phyloP scores from a whole-genome alignment of 1,140 invertebrate genomes.

The Saccostrea glomerata region DNA sequence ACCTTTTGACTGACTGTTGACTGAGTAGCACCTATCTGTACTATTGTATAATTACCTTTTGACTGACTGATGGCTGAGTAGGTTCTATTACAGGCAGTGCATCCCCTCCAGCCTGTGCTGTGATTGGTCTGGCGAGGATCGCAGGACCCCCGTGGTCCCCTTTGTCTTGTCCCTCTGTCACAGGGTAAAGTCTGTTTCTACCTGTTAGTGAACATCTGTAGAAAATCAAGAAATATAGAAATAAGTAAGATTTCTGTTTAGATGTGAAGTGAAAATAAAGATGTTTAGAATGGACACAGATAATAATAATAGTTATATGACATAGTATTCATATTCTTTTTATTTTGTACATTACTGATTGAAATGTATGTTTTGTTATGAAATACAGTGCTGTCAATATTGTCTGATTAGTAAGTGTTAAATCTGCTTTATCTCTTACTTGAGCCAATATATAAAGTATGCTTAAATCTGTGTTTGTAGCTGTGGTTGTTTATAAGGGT shows the following conservation, averaged over 20 bases:
- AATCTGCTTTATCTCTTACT: too few species aligned
- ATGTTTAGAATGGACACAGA: too few species aligned
- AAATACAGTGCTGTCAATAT: too few species aligned
- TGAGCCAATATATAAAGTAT: too few species aligned
- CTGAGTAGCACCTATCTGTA: too few species aligned
- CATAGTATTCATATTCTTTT: too few species aligned
- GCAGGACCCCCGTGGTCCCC: not conserved
- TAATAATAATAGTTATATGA: too few species aligned
- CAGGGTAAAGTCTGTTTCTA: constrained; percentile 1
- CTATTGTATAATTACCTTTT: not conserved
- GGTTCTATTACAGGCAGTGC: not conserved
- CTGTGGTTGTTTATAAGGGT: not conserved
- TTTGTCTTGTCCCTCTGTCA: not conserved
- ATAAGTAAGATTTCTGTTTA: not conserved
- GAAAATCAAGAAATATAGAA: not conserved
- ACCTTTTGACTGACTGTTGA: too few species aligned
- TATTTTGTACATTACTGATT: too few species aligned
- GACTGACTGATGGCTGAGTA: not conserved
- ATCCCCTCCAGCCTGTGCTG: not conserved
- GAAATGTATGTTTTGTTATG: too few species aligned
- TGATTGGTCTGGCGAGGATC: not conserved
- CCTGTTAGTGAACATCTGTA: not conserved
- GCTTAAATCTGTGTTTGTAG: too few species aligned
- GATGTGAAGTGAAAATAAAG: not conserved
- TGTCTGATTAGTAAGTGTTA: too few species aligned